phyloP scores from a whole-genome alignment of 2,797 vertebrate species.

The Poecilia gillii region DNA sequence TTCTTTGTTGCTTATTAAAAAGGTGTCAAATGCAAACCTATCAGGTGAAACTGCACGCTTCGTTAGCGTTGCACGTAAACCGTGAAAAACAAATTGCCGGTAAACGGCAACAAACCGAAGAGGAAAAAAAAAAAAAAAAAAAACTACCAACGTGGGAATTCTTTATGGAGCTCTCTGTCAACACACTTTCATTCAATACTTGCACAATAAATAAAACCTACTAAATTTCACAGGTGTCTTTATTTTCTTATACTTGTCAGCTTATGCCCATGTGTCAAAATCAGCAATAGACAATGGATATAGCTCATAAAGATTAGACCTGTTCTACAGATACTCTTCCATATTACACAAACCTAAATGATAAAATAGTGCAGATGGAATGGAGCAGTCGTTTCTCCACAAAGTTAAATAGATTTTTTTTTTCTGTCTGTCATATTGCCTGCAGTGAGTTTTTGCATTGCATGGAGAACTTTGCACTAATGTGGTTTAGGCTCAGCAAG shows the following conservation, averaged over 20 bases:
- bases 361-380: background rate
- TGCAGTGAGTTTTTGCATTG: constrained; percentile 12
- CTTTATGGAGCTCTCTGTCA: background rate
- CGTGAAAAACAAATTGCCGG: background rate
- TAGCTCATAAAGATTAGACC: background rate
- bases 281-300: background rate
- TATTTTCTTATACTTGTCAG: background rate
- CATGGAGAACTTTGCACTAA: background rate
- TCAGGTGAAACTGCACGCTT: background rate
- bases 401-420: background rate
- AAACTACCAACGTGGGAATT: background rate
- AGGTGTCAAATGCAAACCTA: background rate
- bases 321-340: background rate
- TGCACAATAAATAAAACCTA: background rate
- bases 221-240: background rate
- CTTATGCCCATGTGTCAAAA: background rate
- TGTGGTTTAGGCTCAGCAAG: background rate
- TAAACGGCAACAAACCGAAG: background rate
- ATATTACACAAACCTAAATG: background rate
- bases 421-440: background rate
- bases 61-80: background rate
- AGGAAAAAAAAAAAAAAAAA: too few species aligned
- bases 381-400: background rate
- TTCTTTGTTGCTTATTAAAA: background rate
- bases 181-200: background rate